Evolutionary conservation across 2,113 vertebrate genomes (phyloP).

Genomic region (Hippocampus mohnikei): DNA sequence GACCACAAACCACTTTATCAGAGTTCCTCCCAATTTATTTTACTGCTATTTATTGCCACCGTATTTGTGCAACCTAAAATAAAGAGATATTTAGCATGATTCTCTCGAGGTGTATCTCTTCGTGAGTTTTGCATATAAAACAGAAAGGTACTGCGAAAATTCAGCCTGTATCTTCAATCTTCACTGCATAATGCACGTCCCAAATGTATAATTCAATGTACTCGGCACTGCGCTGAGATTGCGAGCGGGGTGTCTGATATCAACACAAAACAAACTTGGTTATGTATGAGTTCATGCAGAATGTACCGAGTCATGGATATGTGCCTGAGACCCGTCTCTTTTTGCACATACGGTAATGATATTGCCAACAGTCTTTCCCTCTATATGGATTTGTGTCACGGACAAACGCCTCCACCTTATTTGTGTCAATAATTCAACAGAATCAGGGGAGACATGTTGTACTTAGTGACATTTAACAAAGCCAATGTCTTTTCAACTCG

Average conservation of each 20-base stretch:
- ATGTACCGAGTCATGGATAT: background rate
- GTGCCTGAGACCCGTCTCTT: background rate
- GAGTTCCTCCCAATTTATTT: no score
- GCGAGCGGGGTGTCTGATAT: conserved; percentile 5
- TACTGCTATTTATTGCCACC: background rate
- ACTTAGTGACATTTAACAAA: background rate
- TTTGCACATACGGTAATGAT: background rate
- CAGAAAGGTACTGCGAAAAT: background rate
- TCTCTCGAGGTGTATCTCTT: background rate
- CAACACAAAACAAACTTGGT: conserved; percentile 13
- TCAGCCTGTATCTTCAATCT: conserved; percentile 24
- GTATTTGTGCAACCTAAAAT: background rate
- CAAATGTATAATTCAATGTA: conserved; percentile 44
- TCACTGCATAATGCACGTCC: conserved; percentile 35
- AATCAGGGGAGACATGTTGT: background rate
- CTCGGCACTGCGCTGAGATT: conserved; percentile 17
- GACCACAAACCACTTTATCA: no score
- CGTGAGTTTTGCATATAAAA: no score
- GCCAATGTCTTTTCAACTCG: background rate
- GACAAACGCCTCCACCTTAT: background rate
- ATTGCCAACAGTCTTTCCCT: background rate
- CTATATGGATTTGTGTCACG: no score
- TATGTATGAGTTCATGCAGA: conserved; percentile 9
- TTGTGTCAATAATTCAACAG: background rate
- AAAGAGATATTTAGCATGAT: background rate